A percentile compares a stretch with the other conserved stretches of the same genome.
These are phyloP conservation scores for Carcinoscorpius rotundicauda DNA, from an alignment of 1,140 invertebrate genomes.

Conservation along the genomic window DNA sequence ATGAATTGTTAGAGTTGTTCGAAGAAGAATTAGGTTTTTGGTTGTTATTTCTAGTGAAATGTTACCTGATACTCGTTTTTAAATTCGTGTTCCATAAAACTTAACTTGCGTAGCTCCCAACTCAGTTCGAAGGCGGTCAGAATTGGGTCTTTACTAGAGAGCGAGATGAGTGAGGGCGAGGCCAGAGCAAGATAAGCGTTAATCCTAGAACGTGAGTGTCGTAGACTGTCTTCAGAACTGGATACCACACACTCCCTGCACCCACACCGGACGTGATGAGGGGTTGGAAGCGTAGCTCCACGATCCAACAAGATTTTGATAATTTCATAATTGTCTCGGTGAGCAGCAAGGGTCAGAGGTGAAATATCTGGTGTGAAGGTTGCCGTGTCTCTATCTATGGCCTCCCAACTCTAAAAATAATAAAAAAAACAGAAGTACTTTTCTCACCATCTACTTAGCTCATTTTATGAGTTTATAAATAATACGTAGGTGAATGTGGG, in stretches of 20 bases:
- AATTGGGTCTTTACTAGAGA: constrained; percentile 93
- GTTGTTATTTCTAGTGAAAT: neutral
- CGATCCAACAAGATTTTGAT: constrained; percentile 93
- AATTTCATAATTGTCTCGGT: constrained; percentile 96
- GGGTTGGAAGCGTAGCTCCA: constrained; percentile 71
- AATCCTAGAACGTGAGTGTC: constrained; percentile 78
- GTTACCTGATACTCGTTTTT: constrained; percentile 50
- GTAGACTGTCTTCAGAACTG: constrained; percentile 66
- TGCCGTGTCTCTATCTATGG: constrained; percentile 66
- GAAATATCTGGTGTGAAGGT: constrained; percentile 96
- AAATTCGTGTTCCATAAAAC: constrained; percentile 94
- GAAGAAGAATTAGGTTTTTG: neutral
- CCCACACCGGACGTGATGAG: constrained; percentile 77
- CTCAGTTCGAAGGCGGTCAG: constrained; percentile 93
- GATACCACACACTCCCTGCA: constrained; percentile 83
- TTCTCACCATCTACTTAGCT: no score
- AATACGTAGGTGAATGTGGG: no score
- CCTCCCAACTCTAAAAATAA: constrained; percentile 70
- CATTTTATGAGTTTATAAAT: no score
- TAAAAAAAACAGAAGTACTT: neutral
- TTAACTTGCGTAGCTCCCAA: constrained; percentile 85
- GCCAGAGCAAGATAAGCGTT: constrained; percentile 86
- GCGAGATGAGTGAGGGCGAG: constrained; percentile 81
- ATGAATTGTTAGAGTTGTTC: neutral
- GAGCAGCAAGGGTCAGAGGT: constrained; percentile 86